Conservation (phyloP, 1,140 invertebrate genomes). For the Bombyx mandarina region DNA sequence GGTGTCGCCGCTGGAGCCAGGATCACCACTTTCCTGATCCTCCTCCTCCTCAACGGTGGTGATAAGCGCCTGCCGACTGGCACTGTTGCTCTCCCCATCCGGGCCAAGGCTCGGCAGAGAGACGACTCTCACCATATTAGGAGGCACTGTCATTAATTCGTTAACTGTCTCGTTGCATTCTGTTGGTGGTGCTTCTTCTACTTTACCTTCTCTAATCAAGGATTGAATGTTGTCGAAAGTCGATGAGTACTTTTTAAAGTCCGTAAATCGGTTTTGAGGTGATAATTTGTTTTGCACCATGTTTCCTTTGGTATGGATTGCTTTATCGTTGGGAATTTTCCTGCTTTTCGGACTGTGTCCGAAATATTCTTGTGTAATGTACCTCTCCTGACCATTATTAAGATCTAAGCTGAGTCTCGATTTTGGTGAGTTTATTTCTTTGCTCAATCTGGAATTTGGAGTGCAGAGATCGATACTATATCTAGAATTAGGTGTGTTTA, state of each 20-base stretch:
- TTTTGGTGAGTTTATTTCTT: constrained; percentile 73
- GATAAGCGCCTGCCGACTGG: constrained; percentile 60
- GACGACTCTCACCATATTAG: constrained; percentile 76
- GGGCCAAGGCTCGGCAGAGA: constrained; percentile 75
- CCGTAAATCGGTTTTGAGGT: constrained; percentile 70
- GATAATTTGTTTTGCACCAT: constrained; percentile 62
- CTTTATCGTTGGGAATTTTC: constrained; percentile 57
- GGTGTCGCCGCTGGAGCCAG: constrained; percentile 68
- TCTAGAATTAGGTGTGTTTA: constrained; percentile 73
- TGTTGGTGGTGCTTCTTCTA: constrained; percentile 56
- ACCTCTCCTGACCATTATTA: constrained; percentile 70
- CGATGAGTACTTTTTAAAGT: constrained; percentile 80
- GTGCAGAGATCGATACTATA: constrained; percentile 74
- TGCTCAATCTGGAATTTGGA: constrained; percentile 69
- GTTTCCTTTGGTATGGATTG: constrained; percentile 40
- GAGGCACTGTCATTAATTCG: constrained; percentile 70
- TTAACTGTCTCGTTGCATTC: constrained; percentile 69
- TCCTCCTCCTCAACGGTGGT: constrained; percentile 77
- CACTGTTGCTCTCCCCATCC: constrained; percentile 62
- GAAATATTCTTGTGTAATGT: constrained; percentile 67
- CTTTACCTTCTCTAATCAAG: constrained; percentile 78
- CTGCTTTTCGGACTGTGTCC: constrained; percentile 68
- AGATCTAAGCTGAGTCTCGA: constrained; percentile 73
- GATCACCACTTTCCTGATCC: constrained; percentile 69
- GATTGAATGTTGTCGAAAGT: constrained; percentile 86